Evolutionary conservation across 2,113 vertebrate species (phyloP), one percentile per base, ranked within the genome.

Genomic region (Xiphophorus hellerii): DNA sequence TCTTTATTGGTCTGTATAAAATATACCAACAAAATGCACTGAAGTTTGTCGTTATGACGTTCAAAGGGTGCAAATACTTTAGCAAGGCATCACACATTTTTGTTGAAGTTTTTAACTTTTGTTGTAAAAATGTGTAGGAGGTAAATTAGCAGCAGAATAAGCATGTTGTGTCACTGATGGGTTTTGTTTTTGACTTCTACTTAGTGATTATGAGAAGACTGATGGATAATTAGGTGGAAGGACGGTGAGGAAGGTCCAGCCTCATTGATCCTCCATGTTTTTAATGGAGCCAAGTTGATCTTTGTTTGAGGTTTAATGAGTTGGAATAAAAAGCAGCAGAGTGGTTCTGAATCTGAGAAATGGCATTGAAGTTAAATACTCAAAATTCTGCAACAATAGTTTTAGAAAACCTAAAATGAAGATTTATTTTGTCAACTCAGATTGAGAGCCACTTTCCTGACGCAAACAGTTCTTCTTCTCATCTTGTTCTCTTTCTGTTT

Each of bases 401-500:
- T 27, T 48, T 60, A 11, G 33, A 73, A 78, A 78, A 0, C 2
- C 17, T 33, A 4, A 27, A 79, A 42, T 0, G 3, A 28, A 17
- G 51, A 58, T 30, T 58, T 62, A 1, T 27, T 29, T 1, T 54
- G 22, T 6, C 63, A 2, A 30, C 42, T 35, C 29, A 63, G 76
- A 37, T 48, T 68, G 71, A 80, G 73, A 90, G 73, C 66, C 25
- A 8, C 63, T 67, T 63, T 28, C 33, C 65, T 62, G 29, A 6
- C 66, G 17, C 22, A 15, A 62, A 48, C 12, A 42, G 9, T 51
- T 28, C 20, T 54, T 62, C n/a, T 70, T 77, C 58, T 78, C 72
- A 48, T 84, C 33, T 66, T 28, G 51, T 33, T 66, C 48, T 75
- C 69, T 71, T 54, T 77, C 1, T 0, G 17, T 63, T 86, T 58